These are phyloP conservation scores for Zoanthus gigantus DNA, from an alignment of 92 coral and sea anemone species.

Conservation along the genomic window DNA sequence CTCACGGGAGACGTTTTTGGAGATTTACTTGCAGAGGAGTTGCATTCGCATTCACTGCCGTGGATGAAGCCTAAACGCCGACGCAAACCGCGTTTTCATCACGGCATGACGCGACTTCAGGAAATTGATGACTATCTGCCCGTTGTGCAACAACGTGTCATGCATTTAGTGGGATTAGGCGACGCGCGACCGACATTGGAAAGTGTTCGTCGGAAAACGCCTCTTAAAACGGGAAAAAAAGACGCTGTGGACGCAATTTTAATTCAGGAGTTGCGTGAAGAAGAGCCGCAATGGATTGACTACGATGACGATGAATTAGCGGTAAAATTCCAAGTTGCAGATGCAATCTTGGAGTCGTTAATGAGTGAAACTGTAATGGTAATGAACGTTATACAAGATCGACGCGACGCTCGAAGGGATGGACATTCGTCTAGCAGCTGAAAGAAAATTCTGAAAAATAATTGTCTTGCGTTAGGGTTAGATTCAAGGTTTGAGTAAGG, in stretches of 20 bases:
- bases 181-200: slow-evolving; percentile 89
- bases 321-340: slow-evolving; percentile 98
- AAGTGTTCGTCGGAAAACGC: slow-evolving; percentile 93
- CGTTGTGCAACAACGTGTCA: slow-evolving; percentile 83
- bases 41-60: slow-evolving; percentile 76
- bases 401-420: slow-evolving; percentile 78
- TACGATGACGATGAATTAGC: slow-evolving; percentile 96
- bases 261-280: slow-evolving; percentile 96
- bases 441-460: background rate
- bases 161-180: slow-evolving; percentile 89
- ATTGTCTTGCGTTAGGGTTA: too few species aligned
- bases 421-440: slow-evolving; percentile 18
- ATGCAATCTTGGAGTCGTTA: slow-evolving; percentile 90
- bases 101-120: slow-evolving; percentile 69
- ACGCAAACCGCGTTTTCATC: slow-evolving; percentile 86
- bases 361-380: slow-evolving; percentile 94
- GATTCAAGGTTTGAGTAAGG: too few species aligned
- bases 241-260: slow-evolving; percentile 97
- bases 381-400: slow-evolving; percentile 86
- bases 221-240: slow-evolving; percentile 92
- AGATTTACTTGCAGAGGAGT: slow-evolving; percentile 80
- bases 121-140: slow-evolving; percentile 79
- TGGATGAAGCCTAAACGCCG: slow-evolving; percentile 96
- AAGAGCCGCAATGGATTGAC: slow-evolving; percentile 97
- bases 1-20: slow-evolving; percentile 87